Percentiles rank a stretch among this genome's conserved stretches.
These are phyloP conservation scores for Leucophenga varia DNA, from an alignment of 1,140 invertebrate genomes.

Conservation along the genomic window DNA sequence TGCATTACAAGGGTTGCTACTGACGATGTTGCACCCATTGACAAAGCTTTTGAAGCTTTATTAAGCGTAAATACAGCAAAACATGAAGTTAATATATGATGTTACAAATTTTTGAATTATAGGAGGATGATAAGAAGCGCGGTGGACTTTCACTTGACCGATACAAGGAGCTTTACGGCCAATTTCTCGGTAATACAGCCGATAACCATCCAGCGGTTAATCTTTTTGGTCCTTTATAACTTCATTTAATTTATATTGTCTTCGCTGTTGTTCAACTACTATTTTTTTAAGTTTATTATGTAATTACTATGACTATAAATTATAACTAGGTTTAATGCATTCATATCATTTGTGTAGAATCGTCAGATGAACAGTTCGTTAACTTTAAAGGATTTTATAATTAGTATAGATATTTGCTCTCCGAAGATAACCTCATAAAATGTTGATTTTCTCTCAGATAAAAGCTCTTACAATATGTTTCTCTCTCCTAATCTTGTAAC, in stretches of 20 bases:
- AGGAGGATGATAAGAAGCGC: conserved; percentile 78
- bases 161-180: conserved; percentile 80
- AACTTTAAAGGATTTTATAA: conserved; percentile 35
- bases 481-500: conserved; percentile 33
- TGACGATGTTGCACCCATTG: conserved; percentile 71
- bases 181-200: conserved; percentile 77
- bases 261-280: conserved; percentile 56
- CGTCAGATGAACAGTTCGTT: conserved; percentile 45
- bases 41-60: conserved; percentile 75
- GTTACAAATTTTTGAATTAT: conserved; percentile 1
- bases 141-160: conserved; percentile 73
- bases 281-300: conserved; percentile 49
- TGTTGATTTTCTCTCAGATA: conserved; percentile 37
- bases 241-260: conserved; percentile 35
- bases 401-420: conserved; percentile 42
- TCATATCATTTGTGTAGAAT: conserved; percentile 50
- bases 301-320: conserved; percentile 52
- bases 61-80: conserved; percentile 66
- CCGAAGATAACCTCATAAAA: conserved; percentile 25
- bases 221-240: conserved; percentile 73
- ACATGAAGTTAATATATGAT: neutral
- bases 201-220: conserved; percentile 71
- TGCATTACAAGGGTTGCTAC: conserved; percentile 76
- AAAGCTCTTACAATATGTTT: conserved; percentile 38
- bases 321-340: conserved; percentile 40